Percentiles rank a stretch among this genome's conserved stretches.
These are phyloP conservation scores for Spizaetus ornatus DNA, from an alignment of 2,113 vertebrate species.

Conservation along the genomic window DNA sequence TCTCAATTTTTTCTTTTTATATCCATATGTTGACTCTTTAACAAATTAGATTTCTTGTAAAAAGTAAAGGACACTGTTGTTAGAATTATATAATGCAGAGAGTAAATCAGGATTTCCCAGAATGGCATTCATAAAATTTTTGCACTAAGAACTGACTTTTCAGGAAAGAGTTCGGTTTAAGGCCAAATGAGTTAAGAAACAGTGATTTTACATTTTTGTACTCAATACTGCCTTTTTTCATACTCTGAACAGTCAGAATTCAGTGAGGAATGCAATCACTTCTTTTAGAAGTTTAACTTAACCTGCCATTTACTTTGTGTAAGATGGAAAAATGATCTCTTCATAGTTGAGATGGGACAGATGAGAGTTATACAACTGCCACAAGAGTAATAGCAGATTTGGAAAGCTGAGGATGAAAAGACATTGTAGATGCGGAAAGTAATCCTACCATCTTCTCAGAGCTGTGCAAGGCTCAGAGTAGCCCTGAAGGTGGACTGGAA, in stretches of 20 bases:
- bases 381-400: background rate
- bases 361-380: background rate
- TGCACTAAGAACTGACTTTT: background rate
- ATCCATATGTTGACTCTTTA: background rate
- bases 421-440: background rate
- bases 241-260: background rate
- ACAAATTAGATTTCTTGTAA: background rate
- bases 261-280: background rate
- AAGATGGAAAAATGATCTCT: background rate
- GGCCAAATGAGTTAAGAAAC: background rate
- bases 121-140: background rate
- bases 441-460: background rate
- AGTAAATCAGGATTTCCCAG: background rate
- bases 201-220: background rate
- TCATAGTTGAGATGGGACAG: background rate
- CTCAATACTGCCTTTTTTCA: background rate
- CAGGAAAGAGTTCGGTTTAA: background rate
- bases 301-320: background rate
- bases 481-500: background rate
- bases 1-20: background rate
- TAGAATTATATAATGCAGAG: background rate
- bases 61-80: background rate
- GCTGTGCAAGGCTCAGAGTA: background rate
- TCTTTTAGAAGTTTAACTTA: background rate
- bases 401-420: background rate